A percentile compares a stretch with the other conserved stretches of the same genome.
Evolutionary conservation across 1,140 invertebrate genomes (phyloP).

Genomic region (Lucilia sericata): DNA sequence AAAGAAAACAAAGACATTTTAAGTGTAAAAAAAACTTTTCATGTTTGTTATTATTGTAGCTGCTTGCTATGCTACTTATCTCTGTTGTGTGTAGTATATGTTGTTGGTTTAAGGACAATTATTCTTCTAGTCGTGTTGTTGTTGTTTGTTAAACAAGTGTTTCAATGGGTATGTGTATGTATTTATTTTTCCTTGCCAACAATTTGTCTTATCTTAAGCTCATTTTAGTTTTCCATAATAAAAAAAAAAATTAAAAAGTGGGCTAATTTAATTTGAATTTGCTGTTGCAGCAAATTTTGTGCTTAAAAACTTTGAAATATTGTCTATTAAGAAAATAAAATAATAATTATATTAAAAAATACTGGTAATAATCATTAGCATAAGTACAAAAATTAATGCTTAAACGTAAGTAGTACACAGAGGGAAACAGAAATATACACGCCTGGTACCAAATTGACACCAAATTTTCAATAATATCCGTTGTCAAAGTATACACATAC

Average conservation of each 20-base stretch:
- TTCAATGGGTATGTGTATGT: not conserved
- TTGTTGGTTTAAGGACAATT: too few species aligned
- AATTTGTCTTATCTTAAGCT: not conserved
- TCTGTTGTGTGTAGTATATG: too few species aligned
- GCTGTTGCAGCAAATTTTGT: not conserved
- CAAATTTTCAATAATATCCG: too few species aligned
- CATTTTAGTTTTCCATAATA: not conserved
- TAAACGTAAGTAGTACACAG: not conserved
- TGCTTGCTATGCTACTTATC: too few species aligned
- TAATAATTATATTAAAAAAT: not conserved
- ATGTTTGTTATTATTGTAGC: too few species aligned
- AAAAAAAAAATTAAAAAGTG: not conserved
- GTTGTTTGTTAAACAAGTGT: too few species aligned
- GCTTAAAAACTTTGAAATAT: not conserved
- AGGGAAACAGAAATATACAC: too few species aligned
- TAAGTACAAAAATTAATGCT: not conserved
- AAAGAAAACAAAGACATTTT: too few species aligned
- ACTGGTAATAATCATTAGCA: not conserved
- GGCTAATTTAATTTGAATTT: slow-evolving; percentile 18
- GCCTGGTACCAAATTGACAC: too few species aligned
- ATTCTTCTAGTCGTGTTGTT: too few species aligned
- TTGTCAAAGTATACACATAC: too few species aligned
- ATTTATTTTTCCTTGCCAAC: not conserved
- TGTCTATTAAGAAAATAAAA: not conserved
- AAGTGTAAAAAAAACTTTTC: too few species aligned